A percentile compares a stretch with the other conserved stretches of the same genome.
phyloP scores from a whole-genome alignment of 1,140 invertebrate species.

The Dolichoris vasculosae region DNA sequence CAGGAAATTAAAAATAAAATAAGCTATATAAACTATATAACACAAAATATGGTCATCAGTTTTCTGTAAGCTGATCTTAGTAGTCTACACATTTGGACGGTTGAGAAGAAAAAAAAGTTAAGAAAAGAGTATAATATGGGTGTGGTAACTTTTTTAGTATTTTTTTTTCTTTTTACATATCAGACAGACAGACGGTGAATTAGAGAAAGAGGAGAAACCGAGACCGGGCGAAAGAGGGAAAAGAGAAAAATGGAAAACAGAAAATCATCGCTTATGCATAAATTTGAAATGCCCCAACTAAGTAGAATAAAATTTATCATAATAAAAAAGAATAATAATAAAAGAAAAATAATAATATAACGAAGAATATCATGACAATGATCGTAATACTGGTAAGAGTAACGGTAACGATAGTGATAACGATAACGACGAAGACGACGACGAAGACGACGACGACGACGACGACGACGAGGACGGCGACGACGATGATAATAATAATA shows the following conservation, averaged over 20 bases:
- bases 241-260: background rate
- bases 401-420: background rate
- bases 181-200: background rate
- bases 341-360: background rate
- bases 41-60: too few species aligned
- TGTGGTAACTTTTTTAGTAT: too few species aligned
- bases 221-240: background rate
- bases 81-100: too few species aligned
- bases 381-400: background rate
- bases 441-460: background rate
- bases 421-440: background rate
- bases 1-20: too few species aligned
- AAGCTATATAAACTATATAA: too few species aligned
- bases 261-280: background rate
- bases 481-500: background rate
- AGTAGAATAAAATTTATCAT: background rate
- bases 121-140: background rate
- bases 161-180: too few species aligned
- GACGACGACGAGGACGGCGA: background rate
- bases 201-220: background rate
- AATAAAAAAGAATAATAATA: background rate
- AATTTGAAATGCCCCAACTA: background rate
- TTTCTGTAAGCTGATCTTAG: too few species aligned
- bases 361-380: background rate
- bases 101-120: too few species aligned